Evolutionary conservation across 2,113 vertebrate genomes (phyloP).

Genomic region (Anser brachyrhynchus): DNA sequence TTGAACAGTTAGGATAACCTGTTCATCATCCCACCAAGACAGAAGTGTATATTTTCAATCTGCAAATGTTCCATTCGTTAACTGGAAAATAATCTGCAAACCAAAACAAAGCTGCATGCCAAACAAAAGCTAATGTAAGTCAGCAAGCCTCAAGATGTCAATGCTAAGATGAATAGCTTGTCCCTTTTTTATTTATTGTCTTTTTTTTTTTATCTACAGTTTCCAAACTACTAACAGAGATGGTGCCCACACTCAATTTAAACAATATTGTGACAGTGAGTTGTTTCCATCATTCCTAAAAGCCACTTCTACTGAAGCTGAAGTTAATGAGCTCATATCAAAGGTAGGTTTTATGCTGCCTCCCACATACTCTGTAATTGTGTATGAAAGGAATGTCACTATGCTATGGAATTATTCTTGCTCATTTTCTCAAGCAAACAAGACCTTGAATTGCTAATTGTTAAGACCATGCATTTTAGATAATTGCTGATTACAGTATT

Average conservation of each 20-base stretch:
- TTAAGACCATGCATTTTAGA: neutral
- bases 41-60: neutral
- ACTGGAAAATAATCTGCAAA: neutral
- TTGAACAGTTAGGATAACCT: neutral
- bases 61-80: neutral
- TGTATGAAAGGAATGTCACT: neutral
- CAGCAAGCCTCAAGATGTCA: neutral
- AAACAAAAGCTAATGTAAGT: neutral
- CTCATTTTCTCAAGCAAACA: neutral
- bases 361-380: neutral
- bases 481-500: neutral
- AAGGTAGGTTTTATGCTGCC: neutral
- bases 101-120: neutral
- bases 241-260: conserved; percentile 1
- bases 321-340: neutral
- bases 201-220: conserved; percentile 53
- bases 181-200: conserved; percentile 53
- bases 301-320: neutral
- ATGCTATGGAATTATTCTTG: neutral
- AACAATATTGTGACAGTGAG: neutral
- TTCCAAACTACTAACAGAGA: conserved; percentile 56
- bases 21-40: neutral
- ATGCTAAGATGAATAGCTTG: neutral
- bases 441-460: neutral
- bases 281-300: conserved; percentile 27